phyloP scores from a whole-genome alignment of 2,888 invertebrate species.

The Oasisia sp. region DNA sequence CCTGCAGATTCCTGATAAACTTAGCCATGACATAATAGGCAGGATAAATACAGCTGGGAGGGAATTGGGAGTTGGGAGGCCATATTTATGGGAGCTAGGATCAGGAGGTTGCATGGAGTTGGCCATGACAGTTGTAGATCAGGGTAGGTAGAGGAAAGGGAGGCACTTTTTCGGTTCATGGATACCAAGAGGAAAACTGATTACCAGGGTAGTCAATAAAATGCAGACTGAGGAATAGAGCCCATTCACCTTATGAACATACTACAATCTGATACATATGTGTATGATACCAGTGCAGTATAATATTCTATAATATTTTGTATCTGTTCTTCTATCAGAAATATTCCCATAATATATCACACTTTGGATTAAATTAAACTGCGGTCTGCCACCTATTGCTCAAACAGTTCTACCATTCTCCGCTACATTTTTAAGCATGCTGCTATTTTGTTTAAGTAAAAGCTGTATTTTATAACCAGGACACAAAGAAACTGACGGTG shows the following conservation, averaged over 20 bases:
- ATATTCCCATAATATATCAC: neutral
- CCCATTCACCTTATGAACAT: neutral
- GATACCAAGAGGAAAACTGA: neutral
- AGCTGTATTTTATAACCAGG: neutral
- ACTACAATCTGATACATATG: neutral
- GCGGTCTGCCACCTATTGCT: neutral
- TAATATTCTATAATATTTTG: neutral
- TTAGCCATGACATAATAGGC: neutral
- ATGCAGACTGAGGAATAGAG: neutral
- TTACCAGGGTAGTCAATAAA: neutral
- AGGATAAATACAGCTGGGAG: neutral
- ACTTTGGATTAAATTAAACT: neutral
- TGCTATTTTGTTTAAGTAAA: no score
- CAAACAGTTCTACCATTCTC: neutral
- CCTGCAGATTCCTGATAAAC: constrained; percentile 8
- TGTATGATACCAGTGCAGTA: neutral
- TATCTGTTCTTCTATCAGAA: neutral
- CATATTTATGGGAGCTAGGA: no score
- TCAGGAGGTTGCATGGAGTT: neutral
- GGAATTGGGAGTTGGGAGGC: neutral
- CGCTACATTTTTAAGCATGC: no score
- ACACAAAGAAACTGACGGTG: neutral
- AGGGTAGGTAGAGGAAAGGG: neutral
- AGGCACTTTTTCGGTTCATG: neutral
- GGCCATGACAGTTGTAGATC: neutral